These are phyloP conservation scores for Bhutanitis thaidina DNA, from an alignment of 2,888 invertebrate genomes.

Conservation along the genomic window DNA sequence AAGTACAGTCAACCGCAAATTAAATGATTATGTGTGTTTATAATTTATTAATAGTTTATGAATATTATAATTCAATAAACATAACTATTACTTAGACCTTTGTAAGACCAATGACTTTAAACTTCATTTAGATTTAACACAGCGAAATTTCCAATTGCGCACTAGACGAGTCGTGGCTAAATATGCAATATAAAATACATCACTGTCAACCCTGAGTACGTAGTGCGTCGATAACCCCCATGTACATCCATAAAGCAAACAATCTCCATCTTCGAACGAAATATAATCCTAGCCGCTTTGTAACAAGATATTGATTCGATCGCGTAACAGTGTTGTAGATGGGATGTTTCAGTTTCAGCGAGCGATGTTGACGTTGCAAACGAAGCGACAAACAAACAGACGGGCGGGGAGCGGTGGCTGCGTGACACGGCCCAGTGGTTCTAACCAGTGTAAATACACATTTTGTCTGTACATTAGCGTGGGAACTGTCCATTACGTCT, in stretches of 20 bases:
- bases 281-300: neutral
- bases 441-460: constrained; percentile 37
- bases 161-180: constrained; percentile 8
- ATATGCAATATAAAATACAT: constrained; percentile 12
- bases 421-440: constrained; percentile 40
- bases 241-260: constrained; percentile 17
- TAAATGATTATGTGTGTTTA: no score
- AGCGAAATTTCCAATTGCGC: neutral
- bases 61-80: no score
- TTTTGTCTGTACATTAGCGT: constrained; percentile 42
- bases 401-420: constrained; percentile 29
- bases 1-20: no score
- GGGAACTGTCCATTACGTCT: constrained; percentile 34
- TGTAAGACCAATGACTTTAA: no score
- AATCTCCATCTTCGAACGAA: neutral
- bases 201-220: constrained; percentile 22
- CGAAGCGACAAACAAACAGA: constrained; percentile 30
- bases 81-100: no score
- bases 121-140: no score
- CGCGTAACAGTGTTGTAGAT: neutral
- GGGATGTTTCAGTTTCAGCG: constrained; percentile 11
- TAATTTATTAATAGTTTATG: no score
- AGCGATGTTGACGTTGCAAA: constrained; percentile 33
- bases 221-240: constrained; percentile 18
- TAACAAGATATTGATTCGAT: neutral